Evolutionary conservation across 2,888 invertebrate species (phyloP).

Genomic region (Syrista parreyssii): DNA sequence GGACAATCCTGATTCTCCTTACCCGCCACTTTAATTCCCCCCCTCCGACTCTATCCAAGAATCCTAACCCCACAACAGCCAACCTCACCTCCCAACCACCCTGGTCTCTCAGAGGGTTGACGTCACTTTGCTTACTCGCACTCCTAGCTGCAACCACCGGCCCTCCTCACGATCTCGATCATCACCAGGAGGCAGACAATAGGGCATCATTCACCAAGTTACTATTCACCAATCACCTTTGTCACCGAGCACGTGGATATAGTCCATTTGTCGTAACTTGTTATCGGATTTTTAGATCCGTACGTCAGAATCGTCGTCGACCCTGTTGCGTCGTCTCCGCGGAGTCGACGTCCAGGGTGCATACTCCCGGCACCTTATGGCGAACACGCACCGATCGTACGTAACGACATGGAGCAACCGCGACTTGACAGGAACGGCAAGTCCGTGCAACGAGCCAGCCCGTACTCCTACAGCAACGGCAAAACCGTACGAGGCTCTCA

Average conservation of each 20-base stretch:
- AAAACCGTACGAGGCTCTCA: conserved; percentile 21
- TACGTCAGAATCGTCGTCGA: neutral
- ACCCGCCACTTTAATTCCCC: neutral
- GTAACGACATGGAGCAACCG: conserved; percentile 30
- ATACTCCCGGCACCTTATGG: neutral
- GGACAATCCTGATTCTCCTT: conserved; percentile 11
- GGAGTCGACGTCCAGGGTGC: neutral
- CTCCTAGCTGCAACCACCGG: neutral
- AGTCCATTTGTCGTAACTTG: neutral
- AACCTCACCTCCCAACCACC: neutral
- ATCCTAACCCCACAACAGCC: neutral
- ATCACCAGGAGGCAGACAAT: neutral
- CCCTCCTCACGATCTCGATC: neutral
- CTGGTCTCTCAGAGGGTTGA: neutral
- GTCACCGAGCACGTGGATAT: neutral
- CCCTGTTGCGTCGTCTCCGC: neutral
- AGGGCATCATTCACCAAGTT: neutral
- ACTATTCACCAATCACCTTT: neutral
- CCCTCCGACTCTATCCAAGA: neutral
- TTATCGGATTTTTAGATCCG: neutral
- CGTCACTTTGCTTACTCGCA: neutral
- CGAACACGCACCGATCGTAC: conserved; percentile 27
- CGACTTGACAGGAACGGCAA: neutral
- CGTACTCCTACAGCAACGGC: neutral
- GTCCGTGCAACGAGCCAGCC: neutral